A percentile compares a stretch with the other conserved stretches of the same genome.
Evolutionary conservation across 2,888 invertebrate genomes (phyloP).

Genomic region (Aphodius granarius): DNA sequence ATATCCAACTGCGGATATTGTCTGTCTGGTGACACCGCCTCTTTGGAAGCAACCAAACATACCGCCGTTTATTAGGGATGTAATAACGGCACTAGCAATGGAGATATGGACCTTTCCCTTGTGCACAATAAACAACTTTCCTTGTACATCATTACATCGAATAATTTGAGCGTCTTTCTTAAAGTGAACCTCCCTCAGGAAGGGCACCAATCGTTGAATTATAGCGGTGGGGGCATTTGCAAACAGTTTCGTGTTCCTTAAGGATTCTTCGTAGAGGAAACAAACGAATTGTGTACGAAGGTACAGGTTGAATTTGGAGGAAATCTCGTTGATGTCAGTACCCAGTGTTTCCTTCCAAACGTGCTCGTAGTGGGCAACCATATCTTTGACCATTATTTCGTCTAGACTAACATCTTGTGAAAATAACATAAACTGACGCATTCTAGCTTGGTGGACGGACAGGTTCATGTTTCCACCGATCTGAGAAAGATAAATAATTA

Average conservation of each 20-base stretch:
- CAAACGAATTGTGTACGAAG: slow-evolving; percentile 24
- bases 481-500: slow-evolving; percentile 8
- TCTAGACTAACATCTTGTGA: slow-evolving; percentile 31
- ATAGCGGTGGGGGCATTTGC: slow-evolving; percentile 20
- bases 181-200: slow-evolving; percentile 28
- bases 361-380: slow-evolving; percentile 35
- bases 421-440: slow-evolving; percentile 34
- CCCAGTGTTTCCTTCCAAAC: slow-evolving; percentile 35
- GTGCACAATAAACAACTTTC: slow-evolving; percentile 32
- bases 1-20: slow-evolving; percentile 24
- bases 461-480: slow-evolving; percentile 26
- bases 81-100: slow-evolving; percentile 22
- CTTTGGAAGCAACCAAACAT: slow-evolving; percentile 25
- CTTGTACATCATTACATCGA: slow-evolving; percentile 39
- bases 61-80: slow-evolving; percentile 16
- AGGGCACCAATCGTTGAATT: slow-evolving; percentile 15
- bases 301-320: slow-evolving; percentile 25
- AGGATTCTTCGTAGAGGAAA: slow-evolving; percentile 20
- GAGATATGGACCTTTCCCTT: slow-evolving; percentile 28
- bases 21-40: slow-evolving; percentile 25
- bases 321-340: slow-evolving; percentile 20
- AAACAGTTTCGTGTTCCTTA: slow-evolving; percentile 21
- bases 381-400: slow-evolving; percentile 31
- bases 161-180: slow-evolving; percentile 36
- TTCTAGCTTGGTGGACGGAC: slow-evolving; percentile 25